These are phyloP conservation scores for Drosophila parthenogenetica DNA, from an alignment of 2,888 invertebrate species.

Conservation along the genomic window DNA sequence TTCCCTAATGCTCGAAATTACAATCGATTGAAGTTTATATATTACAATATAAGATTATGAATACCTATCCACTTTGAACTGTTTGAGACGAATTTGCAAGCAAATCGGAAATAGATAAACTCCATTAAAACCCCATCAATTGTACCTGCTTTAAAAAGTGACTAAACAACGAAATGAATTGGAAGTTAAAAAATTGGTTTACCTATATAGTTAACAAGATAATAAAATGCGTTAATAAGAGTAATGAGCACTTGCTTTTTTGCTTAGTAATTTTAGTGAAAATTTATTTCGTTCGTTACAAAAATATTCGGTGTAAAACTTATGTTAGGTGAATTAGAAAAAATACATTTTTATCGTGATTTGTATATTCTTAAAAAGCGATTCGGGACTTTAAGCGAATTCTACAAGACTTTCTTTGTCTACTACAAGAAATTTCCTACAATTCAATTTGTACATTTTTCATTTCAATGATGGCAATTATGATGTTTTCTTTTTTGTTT, in stretches of 20 bases:
- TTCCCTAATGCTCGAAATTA: neutral
- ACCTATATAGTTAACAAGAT: slow-evolving; percentile 3
- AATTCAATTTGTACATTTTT: slow-evolving; percentile 66
- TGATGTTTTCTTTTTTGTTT: slow-evolving; percentile 24
- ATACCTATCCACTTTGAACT: neutral
- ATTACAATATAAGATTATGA: slow-evolving; percentile 10
- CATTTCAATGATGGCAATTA: slow-evolving; percentile 70
- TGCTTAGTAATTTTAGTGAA: slow-evolving; percentile 23
- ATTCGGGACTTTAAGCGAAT: slow-evolving; percentile 37
- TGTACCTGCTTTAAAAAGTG: slow-evolving; percentile 21
- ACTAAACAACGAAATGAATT: slow-evolving; percentile 8
- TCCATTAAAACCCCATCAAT: neutral
- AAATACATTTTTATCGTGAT: slow-evolving; percentile 48
- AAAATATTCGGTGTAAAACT: slow-evolving; percentile 62
- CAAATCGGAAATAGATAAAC: neutral
- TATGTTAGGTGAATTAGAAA: slow-evolving; percentile 65
- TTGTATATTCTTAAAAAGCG: slow-evolving; percentile 33
- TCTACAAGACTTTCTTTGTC: slow-evolving; percentile 14
- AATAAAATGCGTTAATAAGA: neutral
- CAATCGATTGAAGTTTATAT: neutral
- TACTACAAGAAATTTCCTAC: slow-evolving; percentile 31
- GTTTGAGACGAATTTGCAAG: neutral
- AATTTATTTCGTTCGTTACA: slow-evolving; percentile 52
- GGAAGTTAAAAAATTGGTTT: neutral
- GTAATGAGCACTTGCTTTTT: neutral